phyloP scores from a whole-genome alignment of 2,113 vertebrate species.

The Myrmecobius fasciatus region DNA sequence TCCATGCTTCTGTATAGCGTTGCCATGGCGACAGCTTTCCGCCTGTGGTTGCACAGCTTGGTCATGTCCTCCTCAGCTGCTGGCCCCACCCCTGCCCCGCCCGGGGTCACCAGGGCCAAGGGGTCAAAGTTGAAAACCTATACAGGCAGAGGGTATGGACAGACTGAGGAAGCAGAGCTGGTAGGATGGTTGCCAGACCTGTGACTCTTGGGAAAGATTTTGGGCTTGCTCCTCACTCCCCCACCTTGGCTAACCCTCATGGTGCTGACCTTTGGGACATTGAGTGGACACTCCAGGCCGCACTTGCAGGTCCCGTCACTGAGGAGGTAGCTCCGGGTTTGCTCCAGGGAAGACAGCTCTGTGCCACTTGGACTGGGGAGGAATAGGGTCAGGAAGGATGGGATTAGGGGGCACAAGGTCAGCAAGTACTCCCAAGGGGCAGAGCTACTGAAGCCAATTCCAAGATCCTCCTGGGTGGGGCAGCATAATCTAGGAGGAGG shows the following conservation, averaged over 20 bases:
- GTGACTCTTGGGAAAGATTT: background rate
- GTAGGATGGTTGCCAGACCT: background rate
- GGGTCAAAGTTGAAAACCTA: conserved; percentile 94
- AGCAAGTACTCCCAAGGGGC: background rate
- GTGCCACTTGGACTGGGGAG: conserved; percentile 89
- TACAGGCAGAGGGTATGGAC: conserved; percentile 32
- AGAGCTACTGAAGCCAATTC: conserved; percentile 6
- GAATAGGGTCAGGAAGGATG: conserved; percentile 20
- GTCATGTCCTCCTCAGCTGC: conserved; percentile 93
- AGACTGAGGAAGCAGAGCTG: conserved; percentile 9
- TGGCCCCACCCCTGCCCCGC: conserved; percentile 87
- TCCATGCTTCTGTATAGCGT: conserved; percentile 94
- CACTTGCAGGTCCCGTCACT: conserved; percentile 95
- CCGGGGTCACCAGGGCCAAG: conserved; percentile 85
- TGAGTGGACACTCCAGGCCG: conserved; percentile 93
- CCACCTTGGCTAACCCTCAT: conserved; percentile 9
- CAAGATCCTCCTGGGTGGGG: conserved; percentile 8
- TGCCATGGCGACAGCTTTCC: conserved; percentile 96
- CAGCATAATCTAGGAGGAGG: background rate
- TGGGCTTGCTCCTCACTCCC: background rate
- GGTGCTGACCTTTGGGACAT: conserved; percentile 89
- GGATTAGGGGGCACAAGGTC: conserved; percentile 9
- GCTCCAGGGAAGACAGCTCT: conserved; percentile 89
- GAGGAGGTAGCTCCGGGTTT: conserved; percentile 91
- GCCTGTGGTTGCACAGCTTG: conserved; percentile 95